phyloP scores from a whole-genome alignment of 2,888 invertebrate species.

The Bruchidius siliquastri region DNA sequence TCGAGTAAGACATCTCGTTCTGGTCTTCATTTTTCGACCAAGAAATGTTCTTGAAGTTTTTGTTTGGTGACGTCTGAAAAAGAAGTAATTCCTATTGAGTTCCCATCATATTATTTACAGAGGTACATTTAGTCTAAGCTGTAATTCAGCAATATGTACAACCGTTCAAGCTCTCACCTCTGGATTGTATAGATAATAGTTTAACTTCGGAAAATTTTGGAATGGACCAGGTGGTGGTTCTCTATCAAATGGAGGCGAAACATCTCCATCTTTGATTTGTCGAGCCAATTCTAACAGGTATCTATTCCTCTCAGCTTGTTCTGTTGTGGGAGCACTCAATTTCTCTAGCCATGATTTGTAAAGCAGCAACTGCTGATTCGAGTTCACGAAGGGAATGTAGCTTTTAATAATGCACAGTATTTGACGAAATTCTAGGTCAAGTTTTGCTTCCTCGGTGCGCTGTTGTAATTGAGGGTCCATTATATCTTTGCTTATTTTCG shows the following conservation, averaged over 20 bases:
- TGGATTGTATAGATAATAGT: conserved; percentile 4
- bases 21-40: background rate
- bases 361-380: conserved; percentile 24
- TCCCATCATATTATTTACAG: too few relatives aligned
- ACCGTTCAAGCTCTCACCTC: conserved; percentile 4
- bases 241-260: conserved; percentile 28
- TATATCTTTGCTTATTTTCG: background rate
- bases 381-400: conserved; percentile 28
- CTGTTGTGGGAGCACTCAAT: conserved; percentile 19
- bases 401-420: conserved; percentile 29
- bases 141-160: background rate
- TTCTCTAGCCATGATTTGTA: conserved; percentile 32
- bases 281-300: conserved; percentile 28
- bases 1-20: background rate
- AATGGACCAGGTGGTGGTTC: conserved; percentile 23
- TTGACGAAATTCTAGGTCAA: conserved; percentile 30
- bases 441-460: conserved; percentile 8
- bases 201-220: conserved; percentile 11
- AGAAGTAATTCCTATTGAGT: background rate
- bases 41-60: background rate
- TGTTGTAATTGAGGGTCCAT: background rate
- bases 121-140: too few relatives aligned
- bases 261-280: conserved; percentile 27
- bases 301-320: conserved; percentile 25
- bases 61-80: background rate